phyloP scores from a whole-genome alignment of 2,888 invertebrate genomes.

The Mythimna lalbum region DNA sequence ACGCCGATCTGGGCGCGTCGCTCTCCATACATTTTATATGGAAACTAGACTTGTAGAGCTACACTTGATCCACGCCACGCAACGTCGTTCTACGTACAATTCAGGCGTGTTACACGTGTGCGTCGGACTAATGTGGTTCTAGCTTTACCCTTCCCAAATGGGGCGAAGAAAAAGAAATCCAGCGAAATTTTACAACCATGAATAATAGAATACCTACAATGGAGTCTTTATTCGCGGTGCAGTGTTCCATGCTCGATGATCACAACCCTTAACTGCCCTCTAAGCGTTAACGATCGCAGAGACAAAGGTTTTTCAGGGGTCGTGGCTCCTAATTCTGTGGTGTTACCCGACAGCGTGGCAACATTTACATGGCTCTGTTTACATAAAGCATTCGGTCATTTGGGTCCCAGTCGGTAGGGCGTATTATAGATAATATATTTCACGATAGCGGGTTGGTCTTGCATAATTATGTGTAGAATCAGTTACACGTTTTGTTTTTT shows the following conservation, averaged over 20 bases:
- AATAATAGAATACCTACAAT: not conserved
- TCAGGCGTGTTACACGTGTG: too few relatives aligned
- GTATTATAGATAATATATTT: not conserved
- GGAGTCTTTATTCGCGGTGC: not conserved
- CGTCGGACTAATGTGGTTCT: too few relatives aligned
- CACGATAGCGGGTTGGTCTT: not conserved
- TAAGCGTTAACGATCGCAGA: constrained; percentile 17
- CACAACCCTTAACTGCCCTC: not conserved
- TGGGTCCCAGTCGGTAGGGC: not conserved
- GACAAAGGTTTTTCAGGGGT: constrained; percentile 34
- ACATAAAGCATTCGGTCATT: constrained; percentile 35
- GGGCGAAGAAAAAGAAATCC: not conserved
- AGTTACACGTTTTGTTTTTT: too few relatives aligned
- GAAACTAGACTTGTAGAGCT: too few relatives aligned
- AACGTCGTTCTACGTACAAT: too few relatives aligned
- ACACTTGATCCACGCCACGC: too few relatives aligned
- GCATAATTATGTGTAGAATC: too few relatives aligned
- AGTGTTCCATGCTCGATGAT: not conserved
- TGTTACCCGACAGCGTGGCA: constrained; percentile 32
- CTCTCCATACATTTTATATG: too few relatives aligned
- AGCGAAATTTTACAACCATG: not conserved
- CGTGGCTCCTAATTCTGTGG: constrained; percentile 32
- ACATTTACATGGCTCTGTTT: constrained; percentile 50
- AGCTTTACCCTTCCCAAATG: too few relatives aligned
- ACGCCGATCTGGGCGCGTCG: too few relatives aligned